Percentiles rank a stretch among this genome's conserved stretches.
Conservation (phyloP, 1,140 invertebrate genomes). For the Pectinophora gossypiella region DNA sequence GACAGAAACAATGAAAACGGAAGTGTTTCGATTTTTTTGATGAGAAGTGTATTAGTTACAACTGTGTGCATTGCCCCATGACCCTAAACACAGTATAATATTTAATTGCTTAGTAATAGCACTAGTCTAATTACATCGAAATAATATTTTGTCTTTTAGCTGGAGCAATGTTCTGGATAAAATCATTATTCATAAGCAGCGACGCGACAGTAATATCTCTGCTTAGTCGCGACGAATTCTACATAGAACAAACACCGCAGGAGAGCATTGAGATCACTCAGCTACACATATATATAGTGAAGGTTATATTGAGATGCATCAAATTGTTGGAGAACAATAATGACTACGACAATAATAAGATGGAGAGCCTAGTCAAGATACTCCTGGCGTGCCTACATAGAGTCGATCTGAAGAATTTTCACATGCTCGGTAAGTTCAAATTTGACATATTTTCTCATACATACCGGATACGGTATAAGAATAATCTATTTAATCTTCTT, state of each 20-base stretch:
- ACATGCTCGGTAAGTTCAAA: slow-evolving; percentile 62
- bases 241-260: slow-evolving; percentile 44
- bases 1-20: no score
- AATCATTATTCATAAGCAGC: slow-evolving; percentile 46
- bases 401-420: slow-evolving; percentile 67
- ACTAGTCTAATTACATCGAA: background rate
- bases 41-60: no score
- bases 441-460: no score
- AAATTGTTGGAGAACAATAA: slow-evolving; percentile 29
- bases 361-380: slow-evolving; percentile 62
- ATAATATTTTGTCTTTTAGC: slow-evolving; percentile 23
- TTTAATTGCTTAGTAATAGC: no score
- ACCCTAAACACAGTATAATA: no score
- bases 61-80: no score
- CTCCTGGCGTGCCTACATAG: slow-evolving; percentile 53
- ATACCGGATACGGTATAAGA: no score
- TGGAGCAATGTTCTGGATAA: slow-evolving; percentile 45
- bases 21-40: no score
- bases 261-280: slow-evolving; percentile 55
- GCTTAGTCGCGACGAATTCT: slow-evolving; percentile 43
- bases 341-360: slow-evolving; percentile 36
- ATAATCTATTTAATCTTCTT: no score
- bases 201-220: slow-evolving; percentile 47
- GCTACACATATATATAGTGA: slow-evolving; percentile 52
- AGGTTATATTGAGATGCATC: slow-evolving; percentile 46